A percentile compares a stretch with the other conserved stretches of the same genome.
These are phyloP conservation scores for Idaea biselata DNA, from an alignment of 2,888 invertebrate genomes.

Conservation along the genomic window DNA sequence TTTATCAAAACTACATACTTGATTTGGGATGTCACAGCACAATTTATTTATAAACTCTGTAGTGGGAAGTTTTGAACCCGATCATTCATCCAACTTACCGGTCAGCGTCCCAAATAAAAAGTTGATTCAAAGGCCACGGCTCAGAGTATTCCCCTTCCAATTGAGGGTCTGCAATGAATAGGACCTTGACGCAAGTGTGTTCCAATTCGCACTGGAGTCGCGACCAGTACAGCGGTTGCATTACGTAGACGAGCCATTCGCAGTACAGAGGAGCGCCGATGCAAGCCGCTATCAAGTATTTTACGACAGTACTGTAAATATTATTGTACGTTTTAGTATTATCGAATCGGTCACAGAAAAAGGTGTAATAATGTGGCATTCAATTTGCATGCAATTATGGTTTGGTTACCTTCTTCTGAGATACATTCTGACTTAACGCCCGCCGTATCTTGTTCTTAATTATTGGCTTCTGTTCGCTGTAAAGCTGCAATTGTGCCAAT, in stretches of 20 bases:
- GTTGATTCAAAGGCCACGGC: constrained; percentile 82
- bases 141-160: constrained; percentile 91
- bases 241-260: constrained; percentile 78
- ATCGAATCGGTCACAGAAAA: neutral
- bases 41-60: too few relatives aligned
- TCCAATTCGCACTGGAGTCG: constrained; percentile 65
- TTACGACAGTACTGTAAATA: constrained; percentile 52
- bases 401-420: constrained; percentile 47
- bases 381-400: too few relatives aligned
- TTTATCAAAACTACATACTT: too few relatives aligned
- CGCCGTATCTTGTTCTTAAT: neutral
- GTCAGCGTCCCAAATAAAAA: constrained; percentile 94
- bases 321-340: neutral
- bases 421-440: constrained; percentile 40
- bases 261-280: constrained; percentile 67
- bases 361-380: neutral
- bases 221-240: constrained; percentile 65
- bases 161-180: constrained; percentile 95
- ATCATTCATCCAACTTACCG: constrained; percentile 76
- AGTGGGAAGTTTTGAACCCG: neutral
- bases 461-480: neutral
- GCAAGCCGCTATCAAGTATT: constrained; percentile 51
- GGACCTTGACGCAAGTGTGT: constrained; percentile 81
- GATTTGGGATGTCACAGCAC: too few relatives aligned
- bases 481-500: too few relatives aligned